Percentiles rank a stretch among this genome's conserved stretches.
Evolutionary conservation across 2,113 vertebrate species (phyloP).

Genomic region (Triplophysa dalaica): DNA sequence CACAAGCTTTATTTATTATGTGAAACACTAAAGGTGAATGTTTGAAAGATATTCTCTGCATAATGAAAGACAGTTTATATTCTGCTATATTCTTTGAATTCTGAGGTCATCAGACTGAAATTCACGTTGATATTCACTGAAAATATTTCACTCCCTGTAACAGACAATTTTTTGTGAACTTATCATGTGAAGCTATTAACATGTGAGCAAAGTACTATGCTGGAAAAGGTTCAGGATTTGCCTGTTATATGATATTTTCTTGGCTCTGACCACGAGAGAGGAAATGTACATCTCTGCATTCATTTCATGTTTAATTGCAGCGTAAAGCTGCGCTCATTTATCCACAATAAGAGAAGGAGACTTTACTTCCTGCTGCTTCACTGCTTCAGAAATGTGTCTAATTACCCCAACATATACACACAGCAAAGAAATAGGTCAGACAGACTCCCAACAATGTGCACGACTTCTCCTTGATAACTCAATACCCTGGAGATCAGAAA

Average conservation of each 20-base stretch:
- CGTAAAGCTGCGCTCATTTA: slow-evolving; percentile 43
- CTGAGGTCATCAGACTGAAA: too few species aligned
- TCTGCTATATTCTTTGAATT: too few species aligned
- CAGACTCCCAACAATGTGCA: background rate
- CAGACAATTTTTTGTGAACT: too few species aligned
- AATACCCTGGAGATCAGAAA: slow-evolving; percentile 5
- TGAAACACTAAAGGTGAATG: too few species aligned
- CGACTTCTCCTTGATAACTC: background rate
- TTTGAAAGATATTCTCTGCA: too few species aligned
- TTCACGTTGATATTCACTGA: too few species aligned
- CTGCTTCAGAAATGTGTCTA: slow-evolving; percentile 35
- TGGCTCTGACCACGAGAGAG: background rate
- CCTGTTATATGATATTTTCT: slow-evolving; percentile 9
- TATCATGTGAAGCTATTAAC: too few species aligned
- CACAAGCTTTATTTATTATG: too few species aligned
- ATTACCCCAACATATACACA: slow-evolving; percentile 30
- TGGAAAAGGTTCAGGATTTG: too few species aligned
- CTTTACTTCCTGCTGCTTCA: slow-evolving; percentile 31
- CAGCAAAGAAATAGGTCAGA: slow-evolving; percentile 23
- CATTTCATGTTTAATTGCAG: slow-evolving; percentile 44
- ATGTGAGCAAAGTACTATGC: too few species aligned
- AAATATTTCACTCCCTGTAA: background rate
- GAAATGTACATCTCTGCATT: slow-evolving; percentile 39
- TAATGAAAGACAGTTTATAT: too few species aligned
- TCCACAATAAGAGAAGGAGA: slow-evolving; percentile 19